phyloP scores from a whole-genome alignment of 2,888 invertebrate species.

The Dryobotodes eremita region DNA sequence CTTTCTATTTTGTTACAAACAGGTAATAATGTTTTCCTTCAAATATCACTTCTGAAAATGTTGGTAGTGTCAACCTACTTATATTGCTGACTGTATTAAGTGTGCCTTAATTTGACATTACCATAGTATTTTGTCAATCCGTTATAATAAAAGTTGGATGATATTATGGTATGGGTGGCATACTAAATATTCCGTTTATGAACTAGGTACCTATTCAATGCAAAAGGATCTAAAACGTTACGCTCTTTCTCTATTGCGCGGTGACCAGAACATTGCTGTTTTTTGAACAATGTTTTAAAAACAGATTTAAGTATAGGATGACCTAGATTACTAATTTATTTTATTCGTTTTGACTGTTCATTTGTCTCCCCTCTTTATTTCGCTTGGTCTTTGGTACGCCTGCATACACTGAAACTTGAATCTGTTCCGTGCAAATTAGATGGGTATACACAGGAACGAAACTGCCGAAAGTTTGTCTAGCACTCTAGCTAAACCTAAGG shows the following conservation, averaged over 20 bases:
- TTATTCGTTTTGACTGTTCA: background rate
- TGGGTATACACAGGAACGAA: background rate
- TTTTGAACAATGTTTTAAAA: conserved; percentile 8
- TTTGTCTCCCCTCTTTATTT: background rate
- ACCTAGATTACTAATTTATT: conserved; percentile 8
- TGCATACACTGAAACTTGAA: background rate
- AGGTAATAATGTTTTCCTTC: background rate
- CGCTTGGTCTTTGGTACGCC: background rate
- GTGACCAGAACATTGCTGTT: conserved; percentile 14
- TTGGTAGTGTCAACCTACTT: background rate
- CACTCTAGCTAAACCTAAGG: background rate
- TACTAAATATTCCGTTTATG: conserved; percentile 44
- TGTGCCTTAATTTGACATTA: conserved; percentile 36
- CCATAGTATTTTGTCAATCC: conserved; percentile 45
- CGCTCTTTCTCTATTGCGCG: conserved; percentile 16
- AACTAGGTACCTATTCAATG: background rate
- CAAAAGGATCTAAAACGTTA: conserved; percentile 14
- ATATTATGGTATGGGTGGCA: conserved; percentile 36
- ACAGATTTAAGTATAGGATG: background rate
- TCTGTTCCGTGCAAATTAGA: background rate
- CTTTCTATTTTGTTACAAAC: background rate
- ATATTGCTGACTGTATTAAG: background rate
- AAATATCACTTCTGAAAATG: background rate
- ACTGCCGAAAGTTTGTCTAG: background rate
- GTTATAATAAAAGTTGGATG: conserved; percentile 41